A percentile compares a stretch with the other conserved stretches of the same genome.
Evolutionary conservation across 2,797 vertebrate species (phyloP).

Genomic region (Mareca penelope): DNA sequence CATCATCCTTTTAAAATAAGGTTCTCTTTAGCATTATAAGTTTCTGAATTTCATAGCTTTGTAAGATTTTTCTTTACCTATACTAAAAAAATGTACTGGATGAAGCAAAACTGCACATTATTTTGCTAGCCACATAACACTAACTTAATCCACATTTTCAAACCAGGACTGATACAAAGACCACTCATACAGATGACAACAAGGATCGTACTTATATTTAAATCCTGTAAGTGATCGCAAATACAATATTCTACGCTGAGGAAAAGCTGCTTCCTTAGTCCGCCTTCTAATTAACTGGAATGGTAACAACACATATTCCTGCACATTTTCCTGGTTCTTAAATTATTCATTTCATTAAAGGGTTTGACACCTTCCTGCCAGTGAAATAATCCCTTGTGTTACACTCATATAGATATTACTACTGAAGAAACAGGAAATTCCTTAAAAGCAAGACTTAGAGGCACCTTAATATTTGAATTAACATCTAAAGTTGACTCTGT

Average conservation of each 20-base stretch:
- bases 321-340: not conserved
- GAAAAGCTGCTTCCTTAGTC: not conserved
- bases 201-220: not conserved
- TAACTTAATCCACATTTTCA: not conserved
- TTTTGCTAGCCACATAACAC: not conserved
- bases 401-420: not conserved
- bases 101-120: not conserved
- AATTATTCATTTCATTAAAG: not conserved
- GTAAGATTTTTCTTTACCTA: not conserved
- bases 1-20: not conserved
- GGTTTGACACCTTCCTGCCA: not conserved
- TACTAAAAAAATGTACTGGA: not conserved
- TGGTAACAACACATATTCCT: not conserved
- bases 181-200: not conserved
- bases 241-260: not conserved
- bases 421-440: not conserved
- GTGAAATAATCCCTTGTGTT: not conserved
- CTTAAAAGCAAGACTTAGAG: conserved; percentile 13
- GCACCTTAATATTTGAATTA: not conserved
- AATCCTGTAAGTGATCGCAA: not conserved
- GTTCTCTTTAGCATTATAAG: not conserved
- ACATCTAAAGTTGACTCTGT: not conserved
- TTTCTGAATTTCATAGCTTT: not conserved
- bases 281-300: not conserved
- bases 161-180: not conserved